Percentiles rank a stretch among this genome's conserved stretches.
These are phyloP conservation scores for Agrotis clavis DNA, from an alignment of 2,888 invertebrate genomes.

Conservation along the genomic window DNA sequence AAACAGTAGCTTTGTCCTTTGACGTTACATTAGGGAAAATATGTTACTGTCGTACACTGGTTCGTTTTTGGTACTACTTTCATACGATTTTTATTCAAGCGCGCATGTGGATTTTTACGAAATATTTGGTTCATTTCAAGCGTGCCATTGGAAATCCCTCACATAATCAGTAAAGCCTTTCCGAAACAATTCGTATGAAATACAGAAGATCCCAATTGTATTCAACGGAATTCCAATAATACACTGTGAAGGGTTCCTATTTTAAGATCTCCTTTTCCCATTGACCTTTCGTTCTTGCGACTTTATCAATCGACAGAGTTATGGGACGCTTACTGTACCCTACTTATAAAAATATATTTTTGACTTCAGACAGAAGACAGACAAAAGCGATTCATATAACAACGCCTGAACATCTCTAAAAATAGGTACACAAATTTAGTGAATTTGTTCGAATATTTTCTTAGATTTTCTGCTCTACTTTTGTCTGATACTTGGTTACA, in stretches of 20 bases:
- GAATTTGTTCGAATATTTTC: conserved; percentile 17
- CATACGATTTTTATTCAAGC: neutral
- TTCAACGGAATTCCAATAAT: conserved; percentile 63
- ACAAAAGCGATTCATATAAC: conserved; percentile 44
- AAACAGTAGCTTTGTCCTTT: neutral
- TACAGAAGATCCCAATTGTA: conserved; percentile 54
- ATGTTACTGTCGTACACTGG: neutral
- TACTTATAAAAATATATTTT: conserved; percentile 34
- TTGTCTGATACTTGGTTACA: neutral
- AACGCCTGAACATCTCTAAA: conserved; percentile 33
- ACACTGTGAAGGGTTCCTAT: conserved; percentile 60
- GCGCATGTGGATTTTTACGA: conserved; percentile 4
- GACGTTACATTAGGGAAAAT: neutral
- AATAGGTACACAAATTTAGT: conserved; percentile 28
- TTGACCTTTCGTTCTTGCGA: conserved; percentile 60
- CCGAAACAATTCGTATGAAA: conserved; percentile 59
- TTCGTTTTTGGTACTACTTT: neutral
- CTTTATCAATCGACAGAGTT: conserved; percentile 54
- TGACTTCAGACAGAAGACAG: conserved; percentile 43
- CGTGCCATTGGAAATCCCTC: conserved; percentile 42
- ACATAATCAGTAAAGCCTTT: conserved; percentile 33
- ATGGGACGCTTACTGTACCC: conserved; percentile 28
- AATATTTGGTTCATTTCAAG: conserved; percentile 46
- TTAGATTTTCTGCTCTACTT: conserved; percentile 9
- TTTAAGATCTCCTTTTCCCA: conserved; percentile 59